Base-by-base conservation (phyloP, 1,140 invertebrate species). In the Diploscapter pachys region DNA sequence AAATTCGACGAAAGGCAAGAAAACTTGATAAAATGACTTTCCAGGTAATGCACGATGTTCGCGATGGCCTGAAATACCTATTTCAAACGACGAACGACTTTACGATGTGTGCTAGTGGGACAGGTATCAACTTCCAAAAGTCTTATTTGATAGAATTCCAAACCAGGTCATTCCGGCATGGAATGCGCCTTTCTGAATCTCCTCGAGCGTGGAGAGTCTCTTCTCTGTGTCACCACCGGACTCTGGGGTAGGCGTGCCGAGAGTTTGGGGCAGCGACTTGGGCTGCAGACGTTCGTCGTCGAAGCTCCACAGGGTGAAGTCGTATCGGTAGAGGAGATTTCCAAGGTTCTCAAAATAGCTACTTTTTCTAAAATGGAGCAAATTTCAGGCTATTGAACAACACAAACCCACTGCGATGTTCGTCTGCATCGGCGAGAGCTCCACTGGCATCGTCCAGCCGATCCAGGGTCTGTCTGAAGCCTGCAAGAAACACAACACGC, bases 41-140 rank as follows among this genome's bases (percentile, higher is more conserved):
- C 61, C 81, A 93, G 92, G 90, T 93, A 49, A 90, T 94, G 89
- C 92, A 92, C 81, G 92, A 94, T 69, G 90, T 93, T 49, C 92
- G 93, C 83, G 89, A 87, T 62, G 93, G 93, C 8, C 87, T 94
- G 5, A 89, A 90, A 75, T 94, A 94, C 80, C 85, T 90, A 3
- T 94, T 94, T 81, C 93, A 94, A 89, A 95, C 93, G 0, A 88
- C 88, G 52, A 93, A 92, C 82, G 86, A 88, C 3, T 87, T 92
- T 63, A 93, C 93, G 2, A 88, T 94, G 76, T 91, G 90, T 6
- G 86, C 93, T 2, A 91, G 91, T 82, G 91, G 91, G 0, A 90
- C 92, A 55, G 75, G 75, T 76, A 48, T 31, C 31, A 31, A 31
- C 31, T 31, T 31, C 31, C 31, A 31, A 31, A 31, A 31, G 31